phyloP scores from a whole-genome alignment of 2,888 invertebrate species.

The Heterodera filipjevi region DNA sequence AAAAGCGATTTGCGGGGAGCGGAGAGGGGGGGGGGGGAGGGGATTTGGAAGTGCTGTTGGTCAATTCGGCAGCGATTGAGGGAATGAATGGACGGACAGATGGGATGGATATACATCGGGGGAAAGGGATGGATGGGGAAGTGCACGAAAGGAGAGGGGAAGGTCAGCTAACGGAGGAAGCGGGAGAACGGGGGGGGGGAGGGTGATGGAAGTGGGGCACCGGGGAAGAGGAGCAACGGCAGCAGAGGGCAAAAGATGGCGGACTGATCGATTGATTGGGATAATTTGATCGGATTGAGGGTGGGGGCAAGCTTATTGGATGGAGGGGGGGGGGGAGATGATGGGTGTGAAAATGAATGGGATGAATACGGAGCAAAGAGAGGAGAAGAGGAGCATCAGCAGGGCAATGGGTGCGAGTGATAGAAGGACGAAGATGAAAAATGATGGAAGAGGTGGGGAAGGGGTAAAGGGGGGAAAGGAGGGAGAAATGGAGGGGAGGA shows the following conservation, averaged over 20 bases:
- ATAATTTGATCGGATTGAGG: constrained; percentile 19
- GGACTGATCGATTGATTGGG: constrained; percentile 18
- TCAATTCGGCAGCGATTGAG: constrained; percentile 3
- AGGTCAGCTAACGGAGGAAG: not conserved
- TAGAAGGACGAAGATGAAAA: not conserved
- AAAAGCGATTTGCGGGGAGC: constrained; percentile 8
- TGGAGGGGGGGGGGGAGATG: not conserved
- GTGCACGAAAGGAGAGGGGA: not conserved
- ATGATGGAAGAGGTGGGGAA: not conserved
- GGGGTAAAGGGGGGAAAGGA: not conserved
- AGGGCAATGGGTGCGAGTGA: not conserved
- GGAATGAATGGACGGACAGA: not conserved
- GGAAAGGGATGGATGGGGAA: not conserved
- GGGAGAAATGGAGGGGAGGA: not conserved
- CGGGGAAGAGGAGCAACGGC: not conserved
- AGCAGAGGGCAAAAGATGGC: not conserved
- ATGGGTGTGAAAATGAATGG: constrained; percentile 11
- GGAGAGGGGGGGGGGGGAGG: not conserved
- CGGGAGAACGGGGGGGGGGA: not conserved
- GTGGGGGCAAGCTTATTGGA: not conserved
- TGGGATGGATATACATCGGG: not conserved
- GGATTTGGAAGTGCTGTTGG: constrained; percentile 11
- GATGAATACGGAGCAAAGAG: not conserved
- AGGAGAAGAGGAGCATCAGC: not conserved
- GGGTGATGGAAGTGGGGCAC: constrained; percentile 1